Conservation (phyloP, 2,113 vertebrate genomes). For the Oryzias celebensis region DNA sequence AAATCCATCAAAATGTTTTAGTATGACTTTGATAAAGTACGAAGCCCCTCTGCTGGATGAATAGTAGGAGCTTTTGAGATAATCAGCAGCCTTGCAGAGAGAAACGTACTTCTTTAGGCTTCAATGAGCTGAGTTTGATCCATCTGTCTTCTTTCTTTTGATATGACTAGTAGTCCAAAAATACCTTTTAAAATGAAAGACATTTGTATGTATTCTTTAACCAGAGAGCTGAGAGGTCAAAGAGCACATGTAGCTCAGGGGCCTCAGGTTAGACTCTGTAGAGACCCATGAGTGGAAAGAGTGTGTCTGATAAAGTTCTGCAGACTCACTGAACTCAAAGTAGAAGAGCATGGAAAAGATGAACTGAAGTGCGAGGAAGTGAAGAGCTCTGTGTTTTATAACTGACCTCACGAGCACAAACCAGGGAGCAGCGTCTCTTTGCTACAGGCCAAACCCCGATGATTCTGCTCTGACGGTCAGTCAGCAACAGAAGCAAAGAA, state of each 20-base stretch:
- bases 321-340: not conserved
- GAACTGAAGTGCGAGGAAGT: conserved; percentile 52
- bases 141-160: no score
- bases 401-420: conserved; percentile 48
- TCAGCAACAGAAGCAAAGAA: not conserved
- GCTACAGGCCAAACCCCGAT: not conserved
- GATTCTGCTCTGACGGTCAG: conserved; percentile 3
- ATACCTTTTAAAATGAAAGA: no score
- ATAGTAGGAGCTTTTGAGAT: no score
- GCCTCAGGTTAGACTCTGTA: not conserved
- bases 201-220: no score
- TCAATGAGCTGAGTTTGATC: no score
- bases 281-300: not conserved
- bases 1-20: no score
- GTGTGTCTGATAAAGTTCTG: conserved; percentile 4
- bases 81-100: no score
- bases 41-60: no score
- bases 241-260: not conserved
- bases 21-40: no score
- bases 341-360: not conserved
- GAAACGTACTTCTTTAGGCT: no score
- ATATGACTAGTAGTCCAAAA: no score
- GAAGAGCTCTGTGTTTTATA: conserved; percentile 33
- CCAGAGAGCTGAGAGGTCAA: not conserved
- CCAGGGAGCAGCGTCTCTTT: conserved; percentile 13